Base-by-base conservation (phyloP, 2,888 invertebrate genomes). In the Argyresthia albistria region DNA sequence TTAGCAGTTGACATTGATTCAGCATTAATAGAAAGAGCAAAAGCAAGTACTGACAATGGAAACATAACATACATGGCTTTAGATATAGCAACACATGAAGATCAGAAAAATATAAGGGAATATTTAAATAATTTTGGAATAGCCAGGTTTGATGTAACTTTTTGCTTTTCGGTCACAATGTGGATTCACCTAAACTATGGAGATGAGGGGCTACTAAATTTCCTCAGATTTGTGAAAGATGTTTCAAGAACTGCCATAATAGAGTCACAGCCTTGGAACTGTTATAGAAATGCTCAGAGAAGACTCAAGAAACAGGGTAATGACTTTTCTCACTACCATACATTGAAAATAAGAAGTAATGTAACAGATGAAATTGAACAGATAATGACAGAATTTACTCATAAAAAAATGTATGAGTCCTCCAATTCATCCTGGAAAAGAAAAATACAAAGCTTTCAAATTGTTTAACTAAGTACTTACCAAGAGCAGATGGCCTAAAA, bases 101-200 rank as follows among this genome's bases (percentile, higher is more conserved):
- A 86, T 1, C 68, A 75, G 39, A 55, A 61, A 39, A 52, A 67
- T 3, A 67, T 93, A n/a, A 59, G 73, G 8, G 59, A 73, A 0
- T 92, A 89, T 71, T 75, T 94, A 51, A 55, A 65, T 36, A 59
- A 58, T 1, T 60, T 78, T 56, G 63, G 79, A 1, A 86, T 77
- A 49, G 50, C 63, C 0, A 82, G 71, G 55, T 95, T 94, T 80
- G 91, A 93, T 77, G 82, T 91, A 3, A 88, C 90, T 50, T 94
- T 94, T 72, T 93, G 94, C 69, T 95, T 96, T 70, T 95, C 96
- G 8, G 90, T 95, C 36, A 94, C 95, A 14, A 95, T 96, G 95
- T 96, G 96, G 96, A 94, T 96, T 65, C 96, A 96, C 76, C 72
- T 96, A 25, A 96, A 96, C 73, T 88, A 93, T 75, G 94, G 95